Conservation (phyloP, 1,140 invertebrate genomes). For the Philopotamus ludificatus region DNA sequence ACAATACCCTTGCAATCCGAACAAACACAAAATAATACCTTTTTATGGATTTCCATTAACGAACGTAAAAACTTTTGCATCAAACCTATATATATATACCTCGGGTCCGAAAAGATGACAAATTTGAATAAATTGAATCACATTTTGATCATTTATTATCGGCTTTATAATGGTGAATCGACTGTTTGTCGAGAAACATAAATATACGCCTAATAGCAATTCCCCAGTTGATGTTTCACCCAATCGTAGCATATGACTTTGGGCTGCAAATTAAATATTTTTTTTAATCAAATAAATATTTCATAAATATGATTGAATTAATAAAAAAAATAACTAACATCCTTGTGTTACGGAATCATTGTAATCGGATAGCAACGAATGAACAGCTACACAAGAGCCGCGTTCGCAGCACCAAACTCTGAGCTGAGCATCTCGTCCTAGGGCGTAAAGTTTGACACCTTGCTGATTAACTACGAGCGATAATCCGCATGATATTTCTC, state of each 20-base stretch:
- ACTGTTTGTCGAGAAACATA: slow-evolving; percentile 63
- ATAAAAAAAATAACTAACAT: slow-evolving; percentile 44
- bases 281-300: no score
- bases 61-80: neutral
- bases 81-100: slow-evolving; percentile 44
- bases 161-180: slow-evolving; percentile 72
- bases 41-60: neutral
- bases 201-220: slow-evolving; percentile 62
- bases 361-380: slow-evolving; percentile 29
- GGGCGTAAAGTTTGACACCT: slow-evolving; percentile 46
- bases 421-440: slow-evolving; percentile 70
- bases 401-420: slow-evolving; percentile 68
- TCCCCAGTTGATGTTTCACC: slow-evolving; percentile 49
- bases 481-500: slow-evolving; percentile 34
- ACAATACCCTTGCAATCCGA: no score
- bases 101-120: slow-evolving; percentile 65
- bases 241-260: slow-evolving; percentile 64
- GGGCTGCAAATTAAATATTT: slow-evolving; percentile 54
- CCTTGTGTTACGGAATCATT: slow-evolving; percentile 46
- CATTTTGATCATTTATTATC: slow-evolving; percentile 54
- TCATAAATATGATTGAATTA: slow-evolving; percentile 10
- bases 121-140: slow-evolving; percentile 61
- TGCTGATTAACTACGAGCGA: slow-evolving; percentile 11
- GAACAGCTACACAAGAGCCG: slow-evolving; percentile 23
- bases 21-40: neutral